phyloP scores from a whole-genome alignment of 2,113 vertebrate genomes.

The Microtus pennsylvanicus region DNA sequence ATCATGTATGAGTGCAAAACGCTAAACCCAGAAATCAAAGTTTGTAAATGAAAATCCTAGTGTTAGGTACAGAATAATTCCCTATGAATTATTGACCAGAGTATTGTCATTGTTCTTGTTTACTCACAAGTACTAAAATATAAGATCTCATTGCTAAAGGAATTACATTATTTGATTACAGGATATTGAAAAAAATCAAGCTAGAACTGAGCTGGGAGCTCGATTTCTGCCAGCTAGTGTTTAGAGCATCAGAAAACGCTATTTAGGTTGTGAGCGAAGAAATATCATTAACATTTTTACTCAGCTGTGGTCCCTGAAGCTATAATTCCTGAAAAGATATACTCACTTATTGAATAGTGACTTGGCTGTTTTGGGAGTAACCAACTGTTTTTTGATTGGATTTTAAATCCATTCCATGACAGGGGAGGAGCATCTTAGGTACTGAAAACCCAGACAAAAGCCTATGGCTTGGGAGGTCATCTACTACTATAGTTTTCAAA shows the following conservation, averaged over 20 bases:
- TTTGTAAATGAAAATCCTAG: neutral
- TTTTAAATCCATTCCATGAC: neutral
- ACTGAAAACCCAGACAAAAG: neutral
- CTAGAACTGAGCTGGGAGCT: neutral
- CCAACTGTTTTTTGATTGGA: neutral
- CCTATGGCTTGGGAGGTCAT: neutral
- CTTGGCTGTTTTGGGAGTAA: neutral
- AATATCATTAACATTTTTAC: neutral
- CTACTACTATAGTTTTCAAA: neutral
- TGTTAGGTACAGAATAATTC: neutral
- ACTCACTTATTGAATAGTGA: neutral
- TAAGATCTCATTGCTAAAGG: neutral
- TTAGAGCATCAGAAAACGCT: neutral
- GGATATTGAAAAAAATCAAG: neutral
- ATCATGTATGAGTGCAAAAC: neutral
- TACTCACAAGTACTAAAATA: neutral
- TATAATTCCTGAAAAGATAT: neutral
- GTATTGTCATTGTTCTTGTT: neutral
- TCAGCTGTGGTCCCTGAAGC: neutral
- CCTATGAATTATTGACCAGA: neutral
- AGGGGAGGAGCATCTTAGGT: neutral
- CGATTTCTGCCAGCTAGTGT: neutral
- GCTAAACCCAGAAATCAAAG: neutral
- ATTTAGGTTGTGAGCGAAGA: neutral
- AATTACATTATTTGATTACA: neutral